Percentiles rank a stretch among this genome's conserved stretches.
These are phyloP conservation scores for Numida meleagris DNA, from an alignment of 2,113 vertebrate genomes.

Conservation along the genomic window DNA sequence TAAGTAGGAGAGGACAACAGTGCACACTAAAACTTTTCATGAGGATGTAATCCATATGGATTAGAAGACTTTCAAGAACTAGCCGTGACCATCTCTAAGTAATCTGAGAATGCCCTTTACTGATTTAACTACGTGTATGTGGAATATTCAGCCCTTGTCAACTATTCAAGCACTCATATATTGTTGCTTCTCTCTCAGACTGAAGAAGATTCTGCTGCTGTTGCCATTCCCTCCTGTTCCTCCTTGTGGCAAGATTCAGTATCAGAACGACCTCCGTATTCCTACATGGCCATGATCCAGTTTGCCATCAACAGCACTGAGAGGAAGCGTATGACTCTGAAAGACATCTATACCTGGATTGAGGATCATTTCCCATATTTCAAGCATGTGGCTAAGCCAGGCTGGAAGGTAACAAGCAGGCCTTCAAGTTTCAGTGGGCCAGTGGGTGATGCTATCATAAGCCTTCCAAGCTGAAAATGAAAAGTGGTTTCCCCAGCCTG, in stretches of 20 bases:
- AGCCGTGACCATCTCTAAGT: not conserved
- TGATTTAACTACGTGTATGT: not conserved
- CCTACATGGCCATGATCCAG: slow-evolving; percentile 99
- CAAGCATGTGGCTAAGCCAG: slow-evolving; percentile 90
- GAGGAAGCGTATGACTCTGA: slow-evolving; percentile 90
- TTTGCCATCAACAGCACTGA: slow-evolving; percentile 96
- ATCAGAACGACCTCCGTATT: slow-evolving; percentile 90
- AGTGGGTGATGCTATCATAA: not conserved
- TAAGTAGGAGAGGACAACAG: slow-evolving; percentile 41
- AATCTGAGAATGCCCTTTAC: not conserved
- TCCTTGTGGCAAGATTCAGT: slow-evolving; percentile 66
- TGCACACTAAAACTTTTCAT: not conserved
- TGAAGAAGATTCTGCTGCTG: slow-evolving; percentile 43
- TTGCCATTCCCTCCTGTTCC: not conserved
- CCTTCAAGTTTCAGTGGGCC: not conserved
- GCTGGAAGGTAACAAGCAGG: slow-evolving; percentile 90
- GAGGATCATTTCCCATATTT: slow-evolving; percentile 96
- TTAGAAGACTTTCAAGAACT: not conserved
- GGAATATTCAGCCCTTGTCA: not conserved
- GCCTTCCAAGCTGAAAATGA: not conserved
- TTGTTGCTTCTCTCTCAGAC: slow-evolving; percentile 35
- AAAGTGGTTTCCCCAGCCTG: not conserved
- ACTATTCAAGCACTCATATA: not conserved
- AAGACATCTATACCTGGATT: slow-evolving; percentile 97
- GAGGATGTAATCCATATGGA: not conserved